A percentile compares a stretch with the other conserved stretches of the same genome.
Evolutionary conservation across 2,888 invertebrate genomes (phyloP).

Genomic region (Sturmia bella): DNA sequence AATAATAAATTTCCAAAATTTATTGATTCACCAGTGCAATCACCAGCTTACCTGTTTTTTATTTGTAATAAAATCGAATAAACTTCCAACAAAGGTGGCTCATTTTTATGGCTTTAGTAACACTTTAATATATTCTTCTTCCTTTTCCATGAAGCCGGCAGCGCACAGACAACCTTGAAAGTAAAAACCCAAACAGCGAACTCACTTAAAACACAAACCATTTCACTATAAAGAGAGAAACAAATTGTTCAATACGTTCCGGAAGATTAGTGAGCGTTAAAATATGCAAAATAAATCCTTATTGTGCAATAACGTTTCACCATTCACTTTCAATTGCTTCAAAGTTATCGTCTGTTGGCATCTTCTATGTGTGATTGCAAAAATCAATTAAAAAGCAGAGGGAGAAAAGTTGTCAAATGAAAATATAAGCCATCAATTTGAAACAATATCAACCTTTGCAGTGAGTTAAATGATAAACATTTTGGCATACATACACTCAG

Average conservation of each 20-base stretch:
- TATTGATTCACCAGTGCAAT: no score
- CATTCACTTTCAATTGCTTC: background rate
- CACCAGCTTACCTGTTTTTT: no score
- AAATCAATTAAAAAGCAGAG: background rate
- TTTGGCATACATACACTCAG: background rate
- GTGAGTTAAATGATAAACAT: background rate
- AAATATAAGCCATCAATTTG: slow-evolving; percentile 18
- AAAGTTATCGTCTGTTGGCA: background rate
- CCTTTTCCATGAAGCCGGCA: background rate
- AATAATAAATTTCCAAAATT: no score
- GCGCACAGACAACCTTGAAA: background rate
- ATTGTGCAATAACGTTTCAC: background rate
- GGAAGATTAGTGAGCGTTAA: background rate
- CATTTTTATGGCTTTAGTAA: background rate
- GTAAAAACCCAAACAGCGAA: slow-evolving; percentile 1
- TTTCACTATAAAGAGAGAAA: no score
- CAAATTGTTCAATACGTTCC: background rate
- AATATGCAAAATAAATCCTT: background rate
- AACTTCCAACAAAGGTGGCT: background rate
- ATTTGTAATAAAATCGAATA: no score
- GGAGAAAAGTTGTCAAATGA: background rate
- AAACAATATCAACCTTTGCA: slow-evolving; percentile 23
- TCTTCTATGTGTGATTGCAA: background rate
- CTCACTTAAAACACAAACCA: background rate
- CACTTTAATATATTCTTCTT: background rate